Conservation (phyloP, 2,797 vertebrate genomes). For the Ctenosaura bakeri region DNA sequence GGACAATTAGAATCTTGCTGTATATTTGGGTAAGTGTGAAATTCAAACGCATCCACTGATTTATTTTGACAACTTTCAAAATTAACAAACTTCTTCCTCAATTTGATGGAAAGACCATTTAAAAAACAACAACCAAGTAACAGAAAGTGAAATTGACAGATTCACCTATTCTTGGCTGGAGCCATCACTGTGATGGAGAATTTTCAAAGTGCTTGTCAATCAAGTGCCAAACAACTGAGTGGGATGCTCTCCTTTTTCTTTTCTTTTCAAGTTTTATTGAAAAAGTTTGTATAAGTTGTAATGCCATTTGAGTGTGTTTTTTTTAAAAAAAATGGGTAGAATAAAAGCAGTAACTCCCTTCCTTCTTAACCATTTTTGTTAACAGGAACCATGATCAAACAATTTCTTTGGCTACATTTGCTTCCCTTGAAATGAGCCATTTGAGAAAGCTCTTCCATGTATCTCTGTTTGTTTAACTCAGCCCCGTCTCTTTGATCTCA, state of each 20-base stretch:
- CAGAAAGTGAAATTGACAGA: not conserved
- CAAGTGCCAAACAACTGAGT: conserved; percentile 38
- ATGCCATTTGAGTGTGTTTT: not conserved
- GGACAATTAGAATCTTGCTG: not conserved
- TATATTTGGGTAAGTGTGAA: not conserved
- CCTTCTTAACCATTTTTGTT: conserved; percentile 74
- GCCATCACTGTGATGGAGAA: not conserved
- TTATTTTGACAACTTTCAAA: not conserved
- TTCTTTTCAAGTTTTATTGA: conserved; percentile 15
- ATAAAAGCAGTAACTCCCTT: conserved; percentile 47
- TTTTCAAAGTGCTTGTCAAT: conserved; percentile 35
- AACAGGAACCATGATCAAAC: conserved; percentile 72
- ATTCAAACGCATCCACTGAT: not conserved
- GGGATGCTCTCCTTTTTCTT: conserved; percentile 36
- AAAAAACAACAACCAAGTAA: not conserved
- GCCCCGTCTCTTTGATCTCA: conserved; percentile 84
- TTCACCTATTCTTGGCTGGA: not conserved
- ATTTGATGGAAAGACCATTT: not conserved
- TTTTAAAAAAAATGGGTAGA: conserved; percentile 9
- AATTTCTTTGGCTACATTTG: conserved; percentile 66
- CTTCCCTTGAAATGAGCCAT: conserved; percentile 74
- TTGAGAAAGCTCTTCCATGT: conserved; percentile 77
- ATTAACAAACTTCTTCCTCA: not conserved
- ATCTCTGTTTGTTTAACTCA: conserved; percentile 84
- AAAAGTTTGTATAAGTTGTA: not conserved